Base-by-base conservation (phyloP, 1,140 invertebrate genomes). In the Venustaconcha ellipsiformis region DNA sequence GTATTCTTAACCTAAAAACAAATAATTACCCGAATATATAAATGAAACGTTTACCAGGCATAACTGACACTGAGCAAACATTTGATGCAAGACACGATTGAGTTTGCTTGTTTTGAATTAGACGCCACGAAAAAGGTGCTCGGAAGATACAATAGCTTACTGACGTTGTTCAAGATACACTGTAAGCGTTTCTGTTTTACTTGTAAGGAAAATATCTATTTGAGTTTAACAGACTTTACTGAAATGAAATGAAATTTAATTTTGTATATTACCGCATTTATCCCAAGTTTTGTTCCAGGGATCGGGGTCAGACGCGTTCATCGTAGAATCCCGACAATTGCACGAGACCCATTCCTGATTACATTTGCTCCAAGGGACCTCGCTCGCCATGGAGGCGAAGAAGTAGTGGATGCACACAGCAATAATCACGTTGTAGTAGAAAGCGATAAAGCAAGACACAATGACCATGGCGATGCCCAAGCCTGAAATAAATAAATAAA, bases 331-430 rank as follows among this genome's bases (percentile, higher is more conserved):
- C 17, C 76, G 57, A 67, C 82, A 84, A n/a, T 74, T 8, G 55
- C 80, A 82, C 18, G 96, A 98, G 88, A 83, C 84, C 83, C 88
- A 89, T 8, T 78, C 67, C 67, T 85, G 82, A 60, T 81, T 73
- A 77, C 89, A 90, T 20, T 80, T 73, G n/a, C 76, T 74, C 89
- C 89, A 90, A 13, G 89, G 89, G 58, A 90, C 68, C 66, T 85
- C 72, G 62, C 79, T 71, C 26, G 85, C 88, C 80, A 89, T 83
- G 14, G 89, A 90, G 14, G 86, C 86, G 67, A 89, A 87, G 58
- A 89, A 82, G 73, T 84, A 90, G 71, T 89, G 90, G 14, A 91
- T 65, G 20, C 86, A 83, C 85, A 87, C 91, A 2, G 90, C 86
- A 65, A 91, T 90, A 70, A 90, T 87, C 23, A 90, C 82, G 83